Percentiles rank a stretch among this genome's conserved stretches.
phyloP scores from a whole-genome alignment of 2,888 invertebrate genomes.

The Agrochola litura region DNA sequence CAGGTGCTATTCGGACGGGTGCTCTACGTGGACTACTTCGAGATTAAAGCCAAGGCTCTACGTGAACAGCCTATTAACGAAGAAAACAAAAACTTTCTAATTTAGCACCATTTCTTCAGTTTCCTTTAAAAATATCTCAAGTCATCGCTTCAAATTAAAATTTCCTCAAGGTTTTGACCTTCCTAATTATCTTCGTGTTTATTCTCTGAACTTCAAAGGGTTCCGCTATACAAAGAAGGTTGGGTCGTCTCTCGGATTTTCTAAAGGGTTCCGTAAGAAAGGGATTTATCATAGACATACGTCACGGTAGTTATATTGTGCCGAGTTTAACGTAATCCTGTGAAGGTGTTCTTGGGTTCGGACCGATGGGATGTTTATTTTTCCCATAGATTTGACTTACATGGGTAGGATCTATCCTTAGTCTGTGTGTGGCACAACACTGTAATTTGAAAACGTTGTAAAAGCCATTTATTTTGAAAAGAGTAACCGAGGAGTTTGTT shows the following conservation, averaged over 20 bases:
- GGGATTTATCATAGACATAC: constrained; percentile 58
- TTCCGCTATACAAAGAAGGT: constrained; percentile 40
- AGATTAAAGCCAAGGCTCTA: background rate
- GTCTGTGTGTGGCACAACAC: no score
- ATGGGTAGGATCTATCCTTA: no score
- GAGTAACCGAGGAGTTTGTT: no score
- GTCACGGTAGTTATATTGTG: constrained; percentile 37
- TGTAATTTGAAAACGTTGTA: no score
- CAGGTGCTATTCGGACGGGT: no score
- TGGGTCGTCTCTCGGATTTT: constrained; percentile 38
- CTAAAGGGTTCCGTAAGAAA: constrained; percentile 48
- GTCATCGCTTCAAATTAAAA: constrained; percentile 52
- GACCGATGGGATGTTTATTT: constrained; percentile 29
- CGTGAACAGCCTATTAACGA: constrained; percentile 11
- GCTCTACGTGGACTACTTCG: no score
- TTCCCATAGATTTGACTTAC: no score
- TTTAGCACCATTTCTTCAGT: constrained; percentile 13
- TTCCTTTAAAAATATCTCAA: constrained; percentile 24
- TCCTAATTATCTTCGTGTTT: constrained; percentile 52
- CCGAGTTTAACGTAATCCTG: constrained; percentile 47
- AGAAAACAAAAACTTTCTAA: constrained; percentile 26
- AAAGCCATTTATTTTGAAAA: no score
- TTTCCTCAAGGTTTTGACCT: constrained; percentile 42
- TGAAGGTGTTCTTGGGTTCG: constrained; percentile 19
- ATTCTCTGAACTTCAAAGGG: constrained; percentile 50